Conservation (phyloP, 1,140 invertebrate species). For the Neoseiulus cucumeris region DNA sequence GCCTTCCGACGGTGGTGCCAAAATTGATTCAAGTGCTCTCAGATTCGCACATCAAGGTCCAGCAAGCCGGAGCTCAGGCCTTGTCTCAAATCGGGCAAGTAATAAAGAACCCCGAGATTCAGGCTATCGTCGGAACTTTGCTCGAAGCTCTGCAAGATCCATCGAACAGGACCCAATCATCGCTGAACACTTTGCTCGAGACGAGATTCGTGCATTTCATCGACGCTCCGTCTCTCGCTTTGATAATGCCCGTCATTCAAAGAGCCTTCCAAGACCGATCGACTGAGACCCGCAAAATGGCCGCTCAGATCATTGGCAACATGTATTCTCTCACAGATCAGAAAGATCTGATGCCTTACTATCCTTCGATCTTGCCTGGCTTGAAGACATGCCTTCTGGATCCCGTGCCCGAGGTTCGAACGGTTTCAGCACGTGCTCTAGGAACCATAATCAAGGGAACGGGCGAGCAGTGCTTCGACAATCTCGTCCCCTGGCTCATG, state of each 20-base stretch:
- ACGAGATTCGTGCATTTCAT: slow-evolving; percentile 99
- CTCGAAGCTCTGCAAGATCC: slow-evolving; percentile 58
- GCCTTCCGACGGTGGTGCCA: slow-evolving; percentile 93
- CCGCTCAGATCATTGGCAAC: slow-evolving; percentile 92
- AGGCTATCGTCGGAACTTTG: slow-evolving; percentile 31
- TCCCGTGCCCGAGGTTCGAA: slow-evolving; percentile 68
- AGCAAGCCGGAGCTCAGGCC: slow-evolving; percentile 82
- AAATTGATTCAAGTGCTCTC: slow-evolving; percentile 89
- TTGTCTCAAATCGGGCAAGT: slow-evolving; percentile 91
- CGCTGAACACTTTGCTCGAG: slow-evolving; percentile 74
- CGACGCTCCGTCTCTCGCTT: slow-evolving; percentile 87
- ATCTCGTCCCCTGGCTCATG: slow-evolving; percentile 93
- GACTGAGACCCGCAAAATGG: slow-evolving; percentile 94
- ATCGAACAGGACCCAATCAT: slow-evolving; percentile 74
- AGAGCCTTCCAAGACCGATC: slow-evolving; percentile 88
- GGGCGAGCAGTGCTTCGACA: slow-evolving; percentile 84
- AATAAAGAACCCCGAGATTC: slow-evolving; percentile 95
- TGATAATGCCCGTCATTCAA: slow-evolving; percentile 98
- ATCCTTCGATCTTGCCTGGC: slow-evolving; percentile 88
- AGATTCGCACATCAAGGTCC: slow-evolving; percentile 95
- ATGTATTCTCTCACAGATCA: slow-evolving; percentile 98
- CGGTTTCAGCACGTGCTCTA: slow-evolving; percentile 31
- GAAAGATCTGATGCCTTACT: slow-evolving; percentile 88
- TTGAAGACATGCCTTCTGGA: slow-evolving; percentile 86
- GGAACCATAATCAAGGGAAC: slow-evolving; percentile 94